Conservation (phyloP, 2,113 vertebrate genomes). For the Datnioides undecimradiatus region DNA sequence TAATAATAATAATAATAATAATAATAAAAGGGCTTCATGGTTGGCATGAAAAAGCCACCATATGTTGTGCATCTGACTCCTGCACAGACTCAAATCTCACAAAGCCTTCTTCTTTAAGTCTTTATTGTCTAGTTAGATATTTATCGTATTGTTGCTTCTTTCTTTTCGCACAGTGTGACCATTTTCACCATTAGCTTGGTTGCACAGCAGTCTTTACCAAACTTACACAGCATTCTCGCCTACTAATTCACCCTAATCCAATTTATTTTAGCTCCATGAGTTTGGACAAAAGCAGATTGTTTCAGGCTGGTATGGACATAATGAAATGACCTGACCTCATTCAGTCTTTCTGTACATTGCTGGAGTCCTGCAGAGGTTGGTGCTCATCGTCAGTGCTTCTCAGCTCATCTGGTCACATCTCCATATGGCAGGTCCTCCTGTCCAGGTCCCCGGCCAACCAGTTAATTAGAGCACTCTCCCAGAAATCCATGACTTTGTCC, state of each 20-base stretch:
- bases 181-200: not conserved
- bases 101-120: not conserved
- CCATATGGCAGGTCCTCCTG: slow-evolving; percentile 6
- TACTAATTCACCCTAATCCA: slow-evolving; percentile 11
- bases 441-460: not conserved
- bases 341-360: not conserved
- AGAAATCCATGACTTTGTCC: not conserved
- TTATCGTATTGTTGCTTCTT: not conserved
- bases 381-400: slow-evolving; percentile 1
- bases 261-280: not conserved
- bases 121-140: not conserved
- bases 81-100: not conserved
- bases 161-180: not conserved
- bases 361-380: not conserved
- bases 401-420: not conserved
- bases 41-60: not conserved
- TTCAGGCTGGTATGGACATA: not conserved
- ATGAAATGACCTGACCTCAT: not conserved
- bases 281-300: not conserved
- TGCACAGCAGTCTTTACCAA: not conserved
- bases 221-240: not conserved
- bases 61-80: not conserved
- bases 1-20: no score
- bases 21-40: not conserved
- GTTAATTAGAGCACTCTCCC: not conserved